phyloP scores from a whole-genome alignment of 1,140 invertebrate species.

The Chlorops oryzae region DNA sequence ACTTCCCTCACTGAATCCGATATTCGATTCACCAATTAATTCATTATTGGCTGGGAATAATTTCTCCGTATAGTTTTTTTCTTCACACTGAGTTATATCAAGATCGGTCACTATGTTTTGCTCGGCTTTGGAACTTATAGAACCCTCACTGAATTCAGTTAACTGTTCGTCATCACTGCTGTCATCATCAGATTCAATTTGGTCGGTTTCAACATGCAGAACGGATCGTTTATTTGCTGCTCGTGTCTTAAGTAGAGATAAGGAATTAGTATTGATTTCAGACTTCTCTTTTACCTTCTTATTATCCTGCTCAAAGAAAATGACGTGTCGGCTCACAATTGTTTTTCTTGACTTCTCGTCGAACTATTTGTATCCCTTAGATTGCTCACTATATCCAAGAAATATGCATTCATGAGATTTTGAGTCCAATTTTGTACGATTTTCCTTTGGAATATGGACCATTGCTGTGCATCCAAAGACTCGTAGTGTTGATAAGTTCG shows the following conservation, averaged over 20 bases:
- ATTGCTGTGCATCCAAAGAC: slow-evolving; percentile 47
- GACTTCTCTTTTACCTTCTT: too few species aligned
- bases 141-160: neutral
- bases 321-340: slow-evolving; percentile 30
- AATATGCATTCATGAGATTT: slow-evolving; percentile 38
- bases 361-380: slow-evolving; percentile 44
- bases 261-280: too few species aligned
- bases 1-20: too few species aligned
- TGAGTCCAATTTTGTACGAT: slow-evolving; percentile 35
- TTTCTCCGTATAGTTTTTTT: too few species aligned
- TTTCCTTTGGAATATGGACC: slow-evolving; percentile 40
- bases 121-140: too few species aligned
- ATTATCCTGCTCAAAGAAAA: slow-evolving; percentile 27
- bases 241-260: too few species aligned
- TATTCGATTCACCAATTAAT: too few species aligned
- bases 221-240: neutral
- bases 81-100: too few species aligned
- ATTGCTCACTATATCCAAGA: slow-evolving; percentile 45
- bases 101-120: too few species aligned
- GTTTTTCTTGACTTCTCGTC: slow-evolving; percentile 28
- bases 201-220: neutral
- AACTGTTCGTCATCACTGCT: neutral
- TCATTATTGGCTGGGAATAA: too few species aligned
- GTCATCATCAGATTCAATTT: neutral
- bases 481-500: slow-evolving; percentile 22